A percentile compares a stretch with the other conserved stretches of the same genome.
These are phyloP conservation scores for Uloborus diversus DNA, from an alignment of 1,140 invertebrate species.

Conservation along the genomic window DNA sequence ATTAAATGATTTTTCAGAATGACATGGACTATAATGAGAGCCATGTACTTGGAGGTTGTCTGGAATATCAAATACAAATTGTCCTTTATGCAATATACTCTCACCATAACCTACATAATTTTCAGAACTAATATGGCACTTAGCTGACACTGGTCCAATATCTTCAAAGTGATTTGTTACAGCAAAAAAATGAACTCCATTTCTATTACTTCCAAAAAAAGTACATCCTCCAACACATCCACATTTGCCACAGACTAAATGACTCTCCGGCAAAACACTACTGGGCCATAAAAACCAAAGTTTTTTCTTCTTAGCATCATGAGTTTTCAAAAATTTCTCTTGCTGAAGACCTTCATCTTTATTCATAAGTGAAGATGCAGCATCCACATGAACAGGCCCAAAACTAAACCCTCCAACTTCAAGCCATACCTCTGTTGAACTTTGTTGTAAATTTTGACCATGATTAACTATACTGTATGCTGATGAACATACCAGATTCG, in stretches of 20 bases:
- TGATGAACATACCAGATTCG: constrained; percentile 58
- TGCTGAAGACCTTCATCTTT: constrained; percentile 60
- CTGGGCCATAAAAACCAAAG: constrained; percentile 93
- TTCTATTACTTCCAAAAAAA: constrained; percentile 83
- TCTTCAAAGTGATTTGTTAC: constrained; percentile 30
- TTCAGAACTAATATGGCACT: constrained; percentile 66
- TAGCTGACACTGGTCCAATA: constrained; percentile 13
- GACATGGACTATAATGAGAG: constrained; percentile 27
- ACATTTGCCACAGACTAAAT: constrained; percentile 75
- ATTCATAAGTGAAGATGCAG: constrained; percentile 74
- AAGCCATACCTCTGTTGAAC: constrained; percentile 74
- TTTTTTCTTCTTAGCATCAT: constrained; percentile 87
- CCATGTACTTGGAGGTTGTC: constrained; percentile 7
- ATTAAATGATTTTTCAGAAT: constrained; percentile 55
- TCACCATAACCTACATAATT: constrained; percentile 88
- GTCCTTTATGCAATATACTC: constrained; percentile 86
- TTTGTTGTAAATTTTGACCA: constrained; percentile 51
- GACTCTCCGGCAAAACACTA: constrained; percentile 69
- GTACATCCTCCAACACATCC: constrained; percentile 93
- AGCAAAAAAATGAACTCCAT: constrained; percentile 55
- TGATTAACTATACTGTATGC: constrained; percentile 58
- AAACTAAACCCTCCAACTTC: constrained; percentile 90
- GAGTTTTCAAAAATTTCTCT: constrained; percentile 78
- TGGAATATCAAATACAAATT: constrained; percentile 72
- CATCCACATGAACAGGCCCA: constrained; percentile 91